Base-by-base conservation (phyloP, 2,113 vertebrate species). In the Nesospiza acunhae region DNA sequence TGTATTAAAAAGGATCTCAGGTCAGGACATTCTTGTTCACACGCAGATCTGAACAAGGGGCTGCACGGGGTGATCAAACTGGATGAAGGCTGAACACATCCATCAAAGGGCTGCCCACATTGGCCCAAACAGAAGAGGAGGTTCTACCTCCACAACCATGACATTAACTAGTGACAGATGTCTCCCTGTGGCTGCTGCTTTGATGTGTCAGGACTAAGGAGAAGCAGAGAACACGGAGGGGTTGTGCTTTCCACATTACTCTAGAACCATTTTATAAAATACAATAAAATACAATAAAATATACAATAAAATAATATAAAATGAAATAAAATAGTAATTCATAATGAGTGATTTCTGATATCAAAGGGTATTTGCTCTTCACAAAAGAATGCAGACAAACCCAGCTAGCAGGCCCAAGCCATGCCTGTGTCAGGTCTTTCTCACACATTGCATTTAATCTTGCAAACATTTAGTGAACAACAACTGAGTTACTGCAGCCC, bases 1-100 rank as follows among this genome's bases (percentile, higher is more conserved):
- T 97, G 96, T 94, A 97, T 96, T 97, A 95, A 90, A 97, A 97
- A 97, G 94, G 93, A 97, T 96, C 96, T 95, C 94, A 93, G 95
- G 94, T 97, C 96, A 96, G 90, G 95, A 96, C 95, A 93, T 94
- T 96, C 96, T 95, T 97, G 96, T 97, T 96, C 95, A 95, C 94
- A 94, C 68, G 74, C 94, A 95, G 94, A 97, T 96, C 96, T 95
- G 85, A 97, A 97, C 94, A 96, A 97, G 96, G 77, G 96, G 94
- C 94, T 97, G 93, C 96, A 92, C 85, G 4, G 92, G 88, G 92
- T 94, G 96, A 97, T 96, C 96, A 97, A 87, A 96, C 96, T 97
- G 88, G 96, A 94, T 96, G 96, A 84, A 94, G 95, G 95, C 95
- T 95, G 87, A 96, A 82, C 83, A 92, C 80, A 95, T 93, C 91